Conservation (phyloP, 1,140 invertebrate species). For the Lasioglossum baleicum region DNA sequence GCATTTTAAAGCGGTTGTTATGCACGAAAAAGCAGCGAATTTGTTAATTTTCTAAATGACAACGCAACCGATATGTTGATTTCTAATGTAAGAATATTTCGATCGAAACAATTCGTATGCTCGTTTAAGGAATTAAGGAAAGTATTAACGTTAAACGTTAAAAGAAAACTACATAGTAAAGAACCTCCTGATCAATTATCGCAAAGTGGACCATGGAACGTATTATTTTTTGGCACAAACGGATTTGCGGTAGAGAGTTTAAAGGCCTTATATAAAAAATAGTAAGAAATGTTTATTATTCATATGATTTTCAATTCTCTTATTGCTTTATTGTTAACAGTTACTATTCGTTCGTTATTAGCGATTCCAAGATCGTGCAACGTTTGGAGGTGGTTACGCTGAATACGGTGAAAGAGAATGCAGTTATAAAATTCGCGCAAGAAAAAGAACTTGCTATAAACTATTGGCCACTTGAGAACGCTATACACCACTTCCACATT, state of each 20-base stretch:
- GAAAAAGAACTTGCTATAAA: constrained; percentile 78
- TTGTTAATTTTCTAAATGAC: neutral
- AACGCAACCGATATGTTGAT: constrained; percentile 5
- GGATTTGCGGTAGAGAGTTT: constrained; percentile 85
- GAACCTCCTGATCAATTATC: neutral
- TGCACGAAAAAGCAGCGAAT: neutral
- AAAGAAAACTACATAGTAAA: constrained; percentile 8
- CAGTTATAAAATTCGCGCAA: constrained; percentile 80
- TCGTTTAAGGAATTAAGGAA: constrained; percentile 10
- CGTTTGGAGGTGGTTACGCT: constrained; percentile 83
- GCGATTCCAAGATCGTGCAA: constrained; percentile 57
- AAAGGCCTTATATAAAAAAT: constrained; percentile 76
- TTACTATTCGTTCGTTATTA: constrained; percentile 49
- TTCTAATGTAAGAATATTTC: neutral
- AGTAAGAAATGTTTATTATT: constrained; percentile 73
- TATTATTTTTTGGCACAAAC: constrained; percentile 87
- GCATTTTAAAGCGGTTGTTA: neutral
- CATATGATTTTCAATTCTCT: neutral
- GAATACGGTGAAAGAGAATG: constrained; percentile 79
- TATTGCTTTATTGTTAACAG: neutral
- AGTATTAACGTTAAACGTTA: neutral
- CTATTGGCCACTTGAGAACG: constrained; percentile 81
- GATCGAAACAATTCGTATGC: neutral
- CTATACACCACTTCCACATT: constrained; percentile 80
- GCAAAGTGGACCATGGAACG: constrained; percentile 74